Conservation (phyloP, 2,113 vertebrate genomes). For the Gadus macrocephalus region DNA sequence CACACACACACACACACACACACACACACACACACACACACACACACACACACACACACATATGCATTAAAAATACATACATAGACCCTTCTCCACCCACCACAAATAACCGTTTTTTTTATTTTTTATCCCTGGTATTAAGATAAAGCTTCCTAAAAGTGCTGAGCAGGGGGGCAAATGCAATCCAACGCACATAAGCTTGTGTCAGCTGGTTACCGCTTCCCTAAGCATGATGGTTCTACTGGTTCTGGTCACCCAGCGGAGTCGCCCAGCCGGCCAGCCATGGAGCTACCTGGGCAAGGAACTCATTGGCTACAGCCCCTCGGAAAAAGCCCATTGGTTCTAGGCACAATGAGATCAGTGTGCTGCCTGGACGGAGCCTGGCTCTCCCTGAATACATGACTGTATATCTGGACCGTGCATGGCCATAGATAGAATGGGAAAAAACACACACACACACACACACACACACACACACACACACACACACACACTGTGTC, state of each 20-base stretch:
- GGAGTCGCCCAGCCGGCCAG: background rate
- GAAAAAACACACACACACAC: background rate
- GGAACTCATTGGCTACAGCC: background rate
- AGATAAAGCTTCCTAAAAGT: background rate
- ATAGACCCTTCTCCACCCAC: background rate
- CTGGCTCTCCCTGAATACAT: background rate
- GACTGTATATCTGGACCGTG: background rate
- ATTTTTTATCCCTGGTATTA: background rate
- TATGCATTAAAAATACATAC: background rate
- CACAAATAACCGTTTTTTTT: background rate
- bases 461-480: background rate
- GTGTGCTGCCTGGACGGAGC: no score
- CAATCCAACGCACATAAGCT: background rate
- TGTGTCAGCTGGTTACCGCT: background rate
- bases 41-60: background rate
- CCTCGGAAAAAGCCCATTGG: background rate
- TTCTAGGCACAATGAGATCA: no score
- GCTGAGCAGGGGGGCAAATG: background rate
- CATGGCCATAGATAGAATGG: background rate
- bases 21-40: background rate
- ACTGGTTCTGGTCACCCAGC: background rate
- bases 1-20: background rate
- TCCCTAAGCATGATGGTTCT: background rate
- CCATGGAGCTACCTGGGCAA: background rate
- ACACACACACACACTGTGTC: conserved; percentile 1